Evolutionary conservation across 2,888 invertebrate genomes (phyloP).

Genomic region (Aspidiotus rigidus): DNA sequence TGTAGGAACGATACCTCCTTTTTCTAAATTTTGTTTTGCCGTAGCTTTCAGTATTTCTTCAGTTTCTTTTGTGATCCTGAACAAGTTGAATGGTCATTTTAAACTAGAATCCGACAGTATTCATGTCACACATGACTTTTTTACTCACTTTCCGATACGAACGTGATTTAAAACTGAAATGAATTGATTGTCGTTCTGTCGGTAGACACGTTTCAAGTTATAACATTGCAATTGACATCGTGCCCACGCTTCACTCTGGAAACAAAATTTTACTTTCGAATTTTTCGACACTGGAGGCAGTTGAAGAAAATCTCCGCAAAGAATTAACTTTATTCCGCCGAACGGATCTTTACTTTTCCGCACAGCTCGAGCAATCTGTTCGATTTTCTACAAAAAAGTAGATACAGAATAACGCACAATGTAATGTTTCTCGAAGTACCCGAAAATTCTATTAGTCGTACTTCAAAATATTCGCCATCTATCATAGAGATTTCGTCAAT

Average conservation of each 20-base stretch:
- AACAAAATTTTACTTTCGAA: constrained; percentile 60
- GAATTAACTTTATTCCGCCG: constrained; percentile 87
- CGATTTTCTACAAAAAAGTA: constrained; percentile 59
- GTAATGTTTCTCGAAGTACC: constrained; percentile 15
- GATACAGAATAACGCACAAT: constrained; percentile 17
- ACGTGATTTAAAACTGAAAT: constrained; percentile 73
- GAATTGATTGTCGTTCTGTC: constrained; percentile 78
- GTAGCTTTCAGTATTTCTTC: constrained; percentile 60
- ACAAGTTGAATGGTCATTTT: constrained; percentile 16
- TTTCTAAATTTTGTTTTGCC: constrained; percentile 66
- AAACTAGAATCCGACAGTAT: neutral
- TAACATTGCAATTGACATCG: constrained; percentile 65
- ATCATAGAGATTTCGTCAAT: constrained; percentile 98
- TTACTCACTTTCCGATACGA: constrained; percentile 59
- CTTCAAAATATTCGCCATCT: constrained; percentile 78
- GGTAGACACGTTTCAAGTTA: constrained; percentile 72
- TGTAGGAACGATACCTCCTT: constrained; percentile 79
- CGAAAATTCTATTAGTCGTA: constrained; percentile 41
- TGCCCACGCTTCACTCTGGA: constrained; percentile 77
- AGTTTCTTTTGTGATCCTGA: constrained; percentile 63
- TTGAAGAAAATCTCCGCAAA: constrained; percentile 92
- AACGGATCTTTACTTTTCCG: constrained; percentile 70
- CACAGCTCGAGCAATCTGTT: constrained; percentile 69
- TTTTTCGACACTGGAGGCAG: constrained; percentile 64
- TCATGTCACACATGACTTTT: neutral